phyloP scores from a whole-genome alignment of 2,888 invertebrate genomes.

The Cryptocheilus praepositus region DNA sequence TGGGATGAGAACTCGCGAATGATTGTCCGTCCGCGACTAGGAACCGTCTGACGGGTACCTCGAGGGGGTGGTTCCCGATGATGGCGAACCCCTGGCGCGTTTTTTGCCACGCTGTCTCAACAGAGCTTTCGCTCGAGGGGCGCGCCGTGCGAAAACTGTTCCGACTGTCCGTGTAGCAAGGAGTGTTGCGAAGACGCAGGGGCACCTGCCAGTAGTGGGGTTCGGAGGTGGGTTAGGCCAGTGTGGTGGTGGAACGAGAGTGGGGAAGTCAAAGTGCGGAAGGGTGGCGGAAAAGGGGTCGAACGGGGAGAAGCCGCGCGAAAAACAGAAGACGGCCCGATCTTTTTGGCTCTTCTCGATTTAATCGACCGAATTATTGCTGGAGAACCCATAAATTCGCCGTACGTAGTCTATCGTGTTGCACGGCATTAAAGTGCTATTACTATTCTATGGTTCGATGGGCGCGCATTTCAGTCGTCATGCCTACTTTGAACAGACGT shows the following conservation, averaged over 20 bases:
- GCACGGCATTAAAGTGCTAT: too few species aligned
- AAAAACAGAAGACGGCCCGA: neutral
- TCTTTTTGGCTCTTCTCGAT: too few species aligned
- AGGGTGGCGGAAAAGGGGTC: neutral
- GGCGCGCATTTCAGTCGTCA: too few species aligned
- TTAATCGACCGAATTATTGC: too few species aligned
- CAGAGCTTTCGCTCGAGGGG: slow-evolving; percentile 35
- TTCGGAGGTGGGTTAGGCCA: slow-evolving; percentile 20
- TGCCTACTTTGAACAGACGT: too few species aligned
- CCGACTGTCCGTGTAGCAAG: slow-evolving; percentile 32
- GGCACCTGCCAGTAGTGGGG: slow-evolving; percentile 10
- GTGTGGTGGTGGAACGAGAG: neutral
- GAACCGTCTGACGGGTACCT: neutral
- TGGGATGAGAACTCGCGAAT: neutral
- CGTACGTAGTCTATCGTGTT: too few species aligned
- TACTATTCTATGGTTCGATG: too few species aligned
- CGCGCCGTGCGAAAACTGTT: slow-evolving; percentile 58
- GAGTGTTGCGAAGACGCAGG: slow-evolving; percentile 34
- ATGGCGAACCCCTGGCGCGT: too few species aligned
- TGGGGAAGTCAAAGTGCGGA: slow-evolving; percentile 9
- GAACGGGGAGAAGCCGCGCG: neutral
- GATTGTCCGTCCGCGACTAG: too few species aligned
- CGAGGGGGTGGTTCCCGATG: neutral
- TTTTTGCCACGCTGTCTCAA: neutral
- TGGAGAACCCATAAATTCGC: too few species aligned